Base-by-base conservation (phyloP, 2,888 invertebrate genomes). In the Tridacna crocea region DNA sequence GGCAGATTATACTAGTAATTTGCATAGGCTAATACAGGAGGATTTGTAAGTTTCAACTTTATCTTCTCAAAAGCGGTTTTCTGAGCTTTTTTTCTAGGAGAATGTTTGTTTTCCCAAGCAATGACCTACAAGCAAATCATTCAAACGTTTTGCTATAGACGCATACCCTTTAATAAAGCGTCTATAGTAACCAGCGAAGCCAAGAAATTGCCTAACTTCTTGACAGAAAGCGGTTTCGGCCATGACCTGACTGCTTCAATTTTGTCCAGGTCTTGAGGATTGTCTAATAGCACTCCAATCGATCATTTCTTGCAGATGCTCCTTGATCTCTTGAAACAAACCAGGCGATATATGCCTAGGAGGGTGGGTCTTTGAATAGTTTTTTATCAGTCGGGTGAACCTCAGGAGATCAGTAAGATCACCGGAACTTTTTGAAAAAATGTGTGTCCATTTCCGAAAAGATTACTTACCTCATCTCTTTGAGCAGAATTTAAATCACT, bases 371-470 rank as follows among this genome's bases (percentile, higher is more conserved):
- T 26, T 80, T 46, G 0, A 84, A 55, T 17, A 87, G 85, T 51
- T 11, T 11, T 13, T 11, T 15, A 51, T 51, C 51, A 13, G 12
- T 15, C 15, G 51, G 11, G 11, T 26, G 84, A 26, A 88, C 85
- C n/a, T 58, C 70, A 77, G 87, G 87, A 77, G 63, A n/a, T 82
- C 51, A 27, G 86, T 84, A 79, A 83, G 75, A 24, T 87, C 84
- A 24, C 61, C 74, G 58, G 77, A 75, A 61, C 72, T 36, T 36
- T 68, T 82, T 13, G 82, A 83, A 86, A 86, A 86, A 0, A 82
- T 76, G 77, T 84, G 82, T 26, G 80, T 73, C 66, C 82, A 82
- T 63, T 78, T 78, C 17, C 86, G 82, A 84, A 17, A 4, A 82
- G 58, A 15, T 24, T 27, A 48, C 77, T 26, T 15, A 83, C 36